Percentiles rank a stretch among this genome's conserved stretches.
phyloP scores from a whole-genome alignment of 2,113 vertebrate species.

The Oncorhynchus gorbuscha region DNA sequence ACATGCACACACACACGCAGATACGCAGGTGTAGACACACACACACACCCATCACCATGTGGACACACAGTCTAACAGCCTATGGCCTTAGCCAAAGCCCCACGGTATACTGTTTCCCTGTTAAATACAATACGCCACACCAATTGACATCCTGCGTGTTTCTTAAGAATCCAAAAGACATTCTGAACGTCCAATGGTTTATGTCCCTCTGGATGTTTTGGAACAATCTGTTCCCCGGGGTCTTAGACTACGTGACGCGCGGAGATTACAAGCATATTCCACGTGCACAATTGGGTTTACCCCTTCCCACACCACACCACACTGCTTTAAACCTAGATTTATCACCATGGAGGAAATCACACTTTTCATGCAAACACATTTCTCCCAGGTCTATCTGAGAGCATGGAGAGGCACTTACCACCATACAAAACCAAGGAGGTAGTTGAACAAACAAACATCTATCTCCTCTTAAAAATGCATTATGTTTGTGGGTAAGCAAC shows the following conservation, averaged over 20 bases:
- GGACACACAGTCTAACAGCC: background rate
- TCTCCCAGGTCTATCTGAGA: background rate
- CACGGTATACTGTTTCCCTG: slow-evolving; percentile 29
- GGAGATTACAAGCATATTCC: slow-evolving; percentile 29
- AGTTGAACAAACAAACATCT: background rate
- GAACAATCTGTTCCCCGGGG: background rate
- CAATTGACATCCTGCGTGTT: slow-evolving; percentile 7
- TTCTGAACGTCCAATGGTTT: background rate
- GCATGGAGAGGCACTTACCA: background rate
- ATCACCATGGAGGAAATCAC: slow-evolving; percentile 9
- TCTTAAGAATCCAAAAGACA: slow-evolving; percentile 2
- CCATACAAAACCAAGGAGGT: background rate
- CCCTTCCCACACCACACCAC: slow-evolving; percentile 26
- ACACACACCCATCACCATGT: background rate
- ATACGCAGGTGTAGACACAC: background rate
- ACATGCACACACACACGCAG: no score
- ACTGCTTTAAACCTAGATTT: background rate
- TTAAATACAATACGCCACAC: slow-evolving; percentile 24
- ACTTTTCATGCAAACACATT: background rate
- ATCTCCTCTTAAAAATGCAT: background rate
- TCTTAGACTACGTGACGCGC: slow-evolving; percentile 31
- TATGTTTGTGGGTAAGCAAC: background rate
- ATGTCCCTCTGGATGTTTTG: slow-evolving; percentile 36
- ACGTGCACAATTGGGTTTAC: slow-evolving; percentile 45
- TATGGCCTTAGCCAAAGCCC: background rate